These are phyloP conservation scores for Acridotheres tristis DNA, from an alignment of 2,797 vertebrate genomes.

Conservation along the genomic window DNA sequence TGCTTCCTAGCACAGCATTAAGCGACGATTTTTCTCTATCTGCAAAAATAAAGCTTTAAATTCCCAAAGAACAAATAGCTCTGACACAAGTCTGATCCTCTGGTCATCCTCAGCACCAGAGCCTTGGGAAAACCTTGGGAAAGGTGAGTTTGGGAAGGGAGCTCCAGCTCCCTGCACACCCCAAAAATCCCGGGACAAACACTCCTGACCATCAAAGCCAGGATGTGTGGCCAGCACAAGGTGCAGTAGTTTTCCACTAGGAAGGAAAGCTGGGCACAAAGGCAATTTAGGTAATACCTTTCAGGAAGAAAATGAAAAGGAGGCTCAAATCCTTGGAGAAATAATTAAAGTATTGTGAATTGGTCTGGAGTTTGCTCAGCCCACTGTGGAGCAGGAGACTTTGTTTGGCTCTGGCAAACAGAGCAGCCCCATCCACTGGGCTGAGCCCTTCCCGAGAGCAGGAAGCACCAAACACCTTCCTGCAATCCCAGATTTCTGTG, in stretches of 20 bases:
- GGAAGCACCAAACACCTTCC: background rate
- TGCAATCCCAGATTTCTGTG: fast-evolving
- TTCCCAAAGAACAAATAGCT: background rate
- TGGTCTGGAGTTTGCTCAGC: background rate
- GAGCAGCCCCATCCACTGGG: fast-evolving
- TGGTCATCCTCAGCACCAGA: background rate
- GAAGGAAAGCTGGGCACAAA: background rate
- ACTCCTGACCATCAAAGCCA: fast-evolving
- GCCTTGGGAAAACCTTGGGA: background rate
- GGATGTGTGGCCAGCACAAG: background rate
- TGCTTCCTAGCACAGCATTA: background rate
- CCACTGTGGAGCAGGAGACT: background rate
- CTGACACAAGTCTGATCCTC: background rate
- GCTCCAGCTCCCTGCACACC: background rate
- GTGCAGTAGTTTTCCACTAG: background rate
- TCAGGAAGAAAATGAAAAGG: background rate
- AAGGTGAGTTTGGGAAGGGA: background rate
- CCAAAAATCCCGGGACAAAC: background rate
- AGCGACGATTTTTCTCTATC: fast-evolving
- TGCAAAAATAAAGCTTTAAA: background rate
- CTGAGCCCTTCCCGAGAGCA: background rate
- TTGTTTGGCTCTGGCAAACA: background rate
- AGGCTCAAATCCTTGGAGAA: background rate
- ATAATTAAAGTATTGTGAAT: background rate
- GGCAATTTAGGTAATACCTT: background rate